Evolutionary conservation across 2,888 invertebrate genomes (phyloP), one percentile per base, ranked within the genome.

Genomic region (Caenorhabditis afra): DNA sequence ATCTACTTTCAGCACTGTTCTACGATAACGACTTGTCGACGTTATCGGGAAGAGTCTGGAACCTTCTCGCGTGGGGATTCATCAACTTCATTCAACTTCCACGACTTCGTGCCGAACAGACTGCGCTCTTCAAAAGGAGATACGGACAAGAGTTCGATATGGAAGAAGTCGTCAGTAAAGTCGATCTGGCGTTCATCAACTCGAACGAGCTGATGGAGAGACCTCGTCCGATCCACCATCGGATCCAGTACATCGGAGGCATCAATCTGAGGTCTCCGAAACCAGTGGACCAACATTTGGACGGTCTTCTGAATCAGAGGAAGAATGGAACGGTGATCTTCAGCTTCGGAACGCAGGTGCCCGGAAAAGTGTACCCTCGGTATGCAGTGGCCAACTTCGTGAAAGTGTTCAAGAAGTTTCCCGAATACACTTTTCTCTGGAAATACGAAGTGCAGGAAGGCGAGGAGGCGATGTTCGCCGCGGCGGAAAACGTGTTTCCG

Each of bases 131-230:
- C 23, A 22, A 18, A 12, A 59, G 65, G 45, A 11, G 35, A 22
- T 77, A 50, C 39, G 71, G 71, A 16, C 4, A 49, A 3, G 2
- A 23, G 12, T 61, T 67, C 44, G 62, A 67, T 39, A 52, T 78
- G 22, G 67, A 73, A n/a, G 37, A 73, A 5, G 22, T 58, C 1
- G 5, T 49, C 3, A 47, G 44, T 1, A 53, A 59, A 22, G 45
- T 79, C 1, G 81, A 79, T 44, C 12, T 81, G 8, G 35, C 79
- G 1, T 87, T 87, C 47, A 37, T 88, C 3, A 87, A 87, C 53
- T 85, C 86, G 18, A 79, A 88, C 41, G 88, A 88, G 66, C 22
- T 88, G 1, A 79, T 88, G 41, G 87, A 87, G 44, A 76, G 81
- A 29, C 81, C 86, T 7, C 65, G 82, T 23, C 84, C 85, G 10